A percentile compares a stretch with the other conserved stretches of the same genome.
Evolutionary conservation across 2,888 invertebrate genomes (phyloP).

Genomic region (Incurvaria masculella): DNA sequence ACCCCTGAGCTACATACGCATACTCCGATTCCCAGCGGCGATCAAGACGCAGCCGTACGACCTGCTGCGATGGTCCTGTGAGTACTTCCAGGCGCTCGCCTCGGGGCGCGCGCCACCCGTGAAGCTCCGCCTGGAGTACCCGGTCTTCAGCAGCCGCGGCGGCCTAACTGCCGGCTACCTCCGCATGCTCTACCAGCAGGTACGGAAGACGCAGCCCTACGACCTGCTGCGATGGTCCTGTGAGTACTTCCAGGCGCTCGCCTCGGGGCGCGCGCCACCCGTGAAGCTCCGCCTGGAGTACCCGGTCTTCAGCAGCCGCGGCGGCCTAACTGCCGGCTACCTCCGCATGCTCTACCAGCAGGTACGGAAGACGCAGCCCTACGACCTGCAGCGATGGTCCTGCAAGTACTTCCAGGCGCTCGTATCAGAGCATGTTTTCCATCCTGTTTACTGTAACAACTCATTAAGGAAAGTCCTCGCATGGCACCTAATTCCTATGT

Average conservation of each 20-base stretch:
- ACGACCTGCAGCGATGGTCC: slow-evolving; percentile 67
- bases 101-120: slow-evolving; percentile 77
- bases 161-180: slow-evolving; percentile 79
- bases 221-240: slow-evolving; percentile 28
- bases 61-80: slow-evolving; percentile 79
- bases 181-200: slow-evolving; percentile 73
- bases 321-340: slow-evolving; percentile 67
- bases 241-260: slow-evolving; percentile 66
- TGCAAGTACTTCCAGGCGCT: slow-evolving; percentile 77
- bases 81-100: slow-evolving; percentile 77
- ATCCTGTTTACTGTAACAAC: no score
- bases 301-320: slow-evolving; percentile 53
- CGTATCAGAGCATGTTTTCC: no score
- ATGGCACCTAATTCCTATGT: no score
- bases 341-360: slow-evolving; percentile 65
- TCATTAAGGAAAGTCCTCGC: no score
- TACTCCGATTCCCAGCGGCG: slow-evolving; percentile 66
- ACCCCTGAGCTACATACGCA: no score
- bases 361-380: slow-evolving; percentile 34
- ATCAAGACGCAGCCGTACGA: slow-evolving; percentile 88
- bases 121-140: slow-evolving; percentile 74
- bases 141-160: slow-evolving; percentile 63
- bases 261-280: slow-evolving; percentile 64
- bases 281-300: slow-evolving; percentile 65
- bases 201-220: slow-evolving; percentile 31